phyloP scores from a whole-genome alignment of 1,140 invertebrate genomes.

The Ooceraea biroi region DNA sequence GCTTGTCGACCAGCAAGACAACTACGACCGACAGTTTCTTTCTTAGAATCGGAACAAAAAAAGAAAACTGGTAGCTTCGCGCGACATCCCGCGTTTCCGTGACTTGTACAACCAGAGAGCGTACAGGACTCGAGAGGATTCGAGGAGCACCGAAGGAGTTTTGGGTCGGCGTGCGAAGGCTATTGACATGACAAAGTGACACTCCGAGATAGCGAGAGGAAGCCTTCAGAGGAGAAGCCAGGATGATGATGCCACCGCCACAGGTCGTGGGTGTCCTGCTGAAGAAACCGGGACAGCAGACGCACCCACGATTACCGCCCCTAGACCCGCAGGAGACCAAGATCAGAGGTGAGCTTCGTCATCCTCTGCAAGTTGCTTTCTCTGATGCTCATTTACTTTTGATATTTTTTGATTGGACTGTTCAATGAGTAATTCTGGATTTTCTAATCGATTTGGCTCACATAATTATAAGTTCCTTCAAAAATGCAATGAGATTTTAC shows the following conservation, averaged over 20 bases:
- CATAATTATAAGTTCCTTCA: no score
- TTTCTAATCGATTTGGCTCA: no score
- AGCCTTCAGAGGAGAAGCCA: constrained; percentile 45
- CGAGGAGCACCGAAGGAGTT: neutral
- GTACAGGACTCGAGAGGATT: neutral
- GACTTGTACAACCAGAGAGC: neutral
- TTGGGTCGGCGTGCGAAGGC: neutral
- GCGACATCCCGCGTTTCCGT: neutral
- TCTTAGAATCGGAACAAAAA: neutral
- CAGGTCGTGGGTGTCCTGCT: constrained; percentile 84
- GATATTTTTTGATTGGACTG: neutral
- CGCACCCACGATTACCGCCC: constrained; percentile 76
- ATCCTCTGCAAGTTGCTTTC: neutral
- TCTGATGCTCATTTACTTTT: neutral
- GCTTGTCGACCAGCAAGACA: constrained; percentile 54
- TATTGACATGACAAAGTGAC: no score
- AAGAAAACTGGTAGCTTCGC: neutral
- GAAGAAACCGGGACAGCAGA: constrained; percentile 83
- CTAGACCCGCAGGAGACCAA: constrained; percentile 84
- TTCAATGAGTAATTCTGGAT: no score
- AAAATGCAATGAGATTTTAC: no score
- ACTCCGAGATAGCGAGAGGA: constrained; percentile 12
- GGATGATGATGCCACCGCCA: constrained; percentile 84
- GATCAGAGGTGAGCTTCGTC: constrained; percentile 80
- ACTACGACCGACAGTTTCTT: constrained; percentile 60